Conservation (phyloP, 2,888 invertebrate species). For the Hyalella azteca region DNA sequence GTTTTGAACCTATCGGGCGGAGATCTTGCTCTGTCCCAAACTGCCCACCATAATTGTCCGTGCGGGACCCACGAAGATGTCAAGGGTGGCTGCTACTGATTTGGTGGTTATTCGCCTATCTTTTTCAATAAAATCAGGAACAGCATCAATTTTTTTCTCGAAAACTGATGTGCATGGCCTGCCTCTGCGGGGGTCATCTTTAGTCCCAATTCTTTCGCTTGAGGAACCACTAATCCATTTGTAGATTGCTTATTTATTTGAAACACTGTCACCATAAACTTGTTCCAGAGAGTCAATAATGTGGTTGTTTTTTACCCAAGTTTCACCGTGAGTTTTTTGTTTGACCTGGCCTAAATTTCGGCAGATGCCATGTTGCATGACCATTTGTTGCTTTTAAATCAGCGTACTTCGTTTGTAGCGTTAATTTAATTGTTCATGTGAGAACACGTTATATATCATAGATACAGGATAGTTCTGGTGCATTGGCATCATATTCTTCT, state of each 20-base stretch:
- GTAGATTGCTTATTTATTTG: background rate
- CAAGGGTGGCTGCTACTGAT: conserved; percentile 7
- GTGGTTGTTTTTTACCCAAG: conserved; percentile 2
- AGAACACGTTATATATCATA: too few species aligned
- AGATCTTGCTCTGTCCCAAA: conserved; percentile 19
- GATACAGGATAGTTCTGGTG: too few species aligned
- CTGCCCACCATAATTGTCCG: background rate
- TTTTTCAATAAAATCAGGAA: conserved; percentile 20
- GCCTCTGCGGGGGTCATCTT: background rate
- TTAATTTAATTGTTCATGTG: background rate
- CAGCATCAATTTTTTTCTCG: conserved; percentile 20
- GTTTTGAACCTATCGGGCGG: conserved; percentile 20
- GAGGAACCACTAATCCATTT: background rate
- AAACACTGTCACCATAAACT: conserved; percentile 10
- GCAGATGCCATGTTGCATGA: background rate
- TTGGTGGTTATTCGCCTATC: conserved; percentile 25
- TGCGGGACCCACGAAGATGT: background rate
- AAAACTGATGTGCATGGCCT: too few species aligned
- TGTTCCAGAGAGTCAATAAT: conserved; percentile 9
- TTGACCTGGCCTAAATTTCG: background rate
- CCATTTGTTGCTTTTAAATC: background rate
- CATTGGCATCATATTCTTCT: too few species aligned
- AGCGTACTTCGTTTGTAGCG: too few species aligned
- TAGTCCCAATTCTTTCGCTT: background rate
- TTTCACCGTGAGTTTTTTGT: conserved; percentile 16